phyloP scores from a whole-genome alignment of 2,113 vertebrate genomes.

The Gymnarchus niloticus region DNA sequence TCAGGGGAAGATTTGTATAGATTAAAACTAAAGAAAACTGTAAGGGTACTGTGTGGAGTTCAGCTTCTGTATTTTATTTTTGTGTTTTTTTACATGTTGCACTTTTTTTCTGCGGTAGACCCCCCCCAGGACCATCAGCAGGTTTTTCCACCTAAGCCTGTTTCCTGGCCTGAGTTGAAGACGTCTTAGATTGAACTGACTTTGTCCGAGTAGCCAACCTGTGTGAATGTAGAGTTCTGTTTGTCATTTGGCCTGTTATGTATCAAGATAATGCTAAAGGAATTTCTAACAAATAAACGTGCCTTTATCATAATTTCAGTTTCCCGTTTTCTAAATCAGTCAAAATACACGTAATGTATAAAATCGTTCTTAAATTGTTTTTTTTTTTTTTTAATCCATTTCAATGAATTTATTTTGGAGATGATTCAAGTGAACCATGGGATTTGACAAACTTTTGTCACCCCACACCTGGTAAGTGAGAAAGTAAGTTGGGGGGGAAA shows the following conservation, averaged over 20 bases:
- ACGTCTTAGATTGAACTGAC: background rate
- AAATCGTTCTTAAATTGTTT: background rate
- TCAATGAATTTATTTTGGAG: background rate
- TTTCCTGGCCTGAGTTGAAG: background rate
- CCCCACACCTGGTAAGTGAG: background rate
- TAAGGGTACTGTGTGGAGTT: background rate
- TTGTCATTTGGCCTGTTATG: too few species aligned
- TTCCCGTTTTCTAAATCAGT: background rate
- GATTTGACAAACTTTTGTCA: too few species aligned
- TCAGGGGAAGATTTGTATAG: background rate
- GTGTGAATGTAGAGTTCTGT: too few species aligned
- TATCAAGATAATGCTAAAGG: background rate
- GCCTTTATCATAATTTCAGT: background rate
- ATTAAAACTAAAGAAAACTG: background rate
- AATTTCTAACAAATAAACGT: background rate
- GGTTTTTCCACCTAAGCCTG: background rate
- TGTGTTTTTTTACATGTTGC: background rate
- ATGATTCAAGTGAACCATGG: background rate
- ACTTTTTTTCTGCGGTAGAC: background rate
- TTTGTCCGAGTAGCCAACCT: background rate
- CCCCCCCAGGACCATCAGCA: too few species aligned
- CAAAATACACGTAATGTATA: background rate
- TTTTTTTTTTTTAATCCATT: background rate
- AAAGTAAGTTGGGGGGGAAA: background rate
- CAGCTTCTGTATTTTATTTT: background rate